phyloP scores from a whole-genome alignment of 2,113 vertebrate genomes.

The Scytalopus superciliaris region DNA sequence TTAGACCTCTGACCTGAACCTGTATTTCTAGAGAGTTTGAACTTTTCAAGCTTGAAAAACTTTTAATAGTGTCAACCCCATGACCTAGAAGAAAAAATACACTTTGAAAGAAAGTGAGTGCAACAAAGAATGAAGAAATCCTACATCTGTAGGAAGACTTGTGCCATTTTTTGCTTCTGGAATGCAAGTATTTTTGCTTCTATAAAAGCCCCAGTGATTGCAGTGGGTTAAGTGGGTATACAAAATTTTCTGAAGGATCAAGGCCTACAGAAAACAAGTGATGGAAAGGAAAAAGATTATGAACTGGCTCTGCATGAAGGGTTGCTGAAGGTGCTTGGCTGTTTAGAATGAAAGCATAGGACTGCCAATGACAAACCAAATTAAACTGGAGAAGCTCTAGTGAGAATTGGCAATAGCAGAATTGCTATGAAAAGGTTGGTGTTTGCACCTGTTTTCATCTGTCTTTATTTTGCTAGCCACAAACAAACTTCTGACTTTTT shows the following conservation, averaged over 20 bases:
- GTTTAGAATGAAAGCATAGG: background rate
- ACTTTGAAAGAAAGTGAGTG: background rate
- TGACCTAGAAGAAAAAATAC: background rate
- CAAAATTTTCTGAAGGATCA: background rate
- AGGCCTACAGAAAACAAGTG: background rate
- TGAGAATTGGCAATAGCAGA: background rate
- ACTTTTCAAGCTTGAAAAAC: background rate
- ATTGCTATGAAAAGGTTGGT: background rate
- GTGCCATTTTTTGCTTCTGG: background rate
- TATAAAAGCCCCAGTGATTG: background rate
- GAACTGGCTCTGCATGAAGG: background rate
- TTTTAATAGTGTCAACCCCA: background rate
- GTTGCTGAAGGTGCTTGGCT: background rate
- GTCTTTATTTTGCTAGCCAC: conserved; percentile 21
- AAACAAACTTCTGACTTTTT: background rate
- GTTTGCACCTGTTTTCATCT: background rate
- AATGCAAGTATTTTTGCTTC: background rate
- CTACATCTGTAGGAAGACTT: background rate
- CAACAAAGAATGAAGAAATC: background rate
- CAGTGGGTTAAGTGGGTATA: background rate
- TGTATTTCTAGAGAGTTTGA: background rate
- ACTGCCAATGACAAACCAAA: background rate
- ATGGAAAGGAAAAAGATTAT: background rate
- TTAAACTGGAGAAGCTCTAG: background rate
- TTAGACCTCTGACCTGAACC: background rate